Conservation (phyloP, 2,888 invertebrate genomes). For the Limenitis camilla region DNA sequence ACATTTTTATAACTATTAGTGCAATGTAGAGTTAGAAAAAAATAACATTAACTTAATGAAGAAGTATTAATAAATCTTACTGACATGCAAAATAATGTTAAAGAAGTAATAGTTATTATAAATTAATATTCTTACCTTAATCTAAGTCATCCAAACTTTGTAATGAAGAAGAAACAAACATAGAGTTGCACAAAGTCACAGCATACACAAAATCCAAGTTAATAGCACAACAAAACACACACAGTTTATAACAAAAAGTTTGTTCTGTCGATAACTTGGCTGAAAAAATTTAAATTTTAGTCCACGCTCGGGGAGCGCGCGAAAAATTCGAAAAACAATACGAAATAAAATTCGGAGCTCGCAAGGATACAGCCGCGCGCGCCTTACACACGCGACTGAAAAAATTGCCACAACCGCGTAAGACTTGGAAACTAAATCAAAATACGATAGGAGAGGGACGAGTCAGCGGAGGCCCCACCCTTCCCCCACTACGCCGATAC, state of each 20-base stretch:
- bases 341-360: conserved; percentile 39
- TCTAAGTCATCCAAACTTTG: conserved; percentile 61
- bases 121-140: conserved; percentile 52
- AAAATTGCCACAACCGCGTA: conserved; percentile 72
- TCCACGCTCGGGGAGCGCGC: conserved; percentile 31
- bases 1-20: no score
- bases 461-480: conserved; percentile 67
- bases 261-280: conserved; percentile 39
- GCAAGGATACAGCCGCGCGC: conserved; percentile 61
- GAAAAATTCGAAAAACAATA: conserved; percentile 41
- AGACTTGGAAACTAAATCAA: conserved; percentile 74
- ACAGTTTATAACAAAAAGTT: conserved; percentile 37
- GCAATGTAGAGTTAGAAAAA: no score
- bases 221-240: conserved; percentile 31
- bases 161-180: conserved; percentile 31
- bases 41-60: no score
- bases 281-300: conserved; percentile 41
- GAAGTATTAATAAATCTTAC: no score
- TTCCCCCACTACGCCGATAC: conserved; percentile 62
- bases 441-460: conserved; percentile 74
- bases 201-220: conserved; percentile 41
- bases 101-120: conserved; percentile 5
- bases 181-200: conserved; percentile 42
- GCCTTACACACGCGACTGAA: conserved; percentile 70
- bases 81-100: background rate